Evolutionary conservation across 2,113 vertebrate species (phyloP).

Genomic region (Parotia lawesii): DNA sequence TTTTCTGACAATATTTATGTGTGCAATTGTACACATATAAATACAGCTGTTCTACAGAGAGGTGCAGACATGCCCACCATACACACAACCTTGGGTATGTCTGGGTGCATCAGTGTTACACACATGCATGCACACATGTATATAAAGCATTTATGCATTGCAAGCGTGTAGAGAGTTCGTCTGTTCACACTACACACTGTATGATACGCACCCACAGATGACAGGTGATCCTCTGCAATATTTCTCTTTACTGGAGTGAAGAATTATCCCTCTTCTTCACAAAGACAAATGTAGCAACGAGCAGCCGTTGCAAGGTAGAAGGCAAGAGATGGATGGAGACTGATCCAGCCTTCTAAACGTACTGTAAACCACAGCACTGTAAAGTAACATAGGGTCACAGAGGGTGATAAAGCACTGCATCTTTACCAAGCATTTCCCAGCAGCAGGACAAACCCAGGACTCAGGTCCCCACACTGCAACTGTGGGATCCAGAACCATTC

Average conservation of each 20-base stretch:
- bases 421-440: neutral
- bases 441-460: neutral
- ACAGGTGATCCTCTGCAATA: neutral
- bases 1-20: neutral
- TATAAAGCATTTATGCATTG: neutral
- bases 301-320: neutral
- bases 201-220: neutral
- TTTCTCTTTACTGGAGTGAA: slow-evolving; percentile 26
- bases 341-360: neutral
- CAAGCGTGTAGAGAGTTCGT: neutral
- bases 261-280: slow-evolving; percentile 46
- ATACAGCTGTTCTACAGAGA: neutral
- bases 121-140: rapidly evolving
- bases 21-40: neutral
- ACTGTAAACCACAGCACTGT: neutral
- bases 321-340: slow-evolving; percentile 23
- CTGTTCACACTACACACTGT: neutral
- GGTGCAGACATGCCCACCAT: neutral
- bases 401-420: neutral
- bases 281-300: slow-evolving; percentile 57
- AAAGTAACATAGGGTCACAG: neutral
- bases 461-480: neutral
- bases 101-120: neutral
- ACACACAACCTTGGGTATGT: neutral
- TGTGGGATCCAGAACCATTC: neutral